A percentile compares a stretch with the other conserved stretches of the same genome.
phyloP scores from a whole-genome alignment of 2,113 vertebrate species.

The Galbula dea region DNA sequence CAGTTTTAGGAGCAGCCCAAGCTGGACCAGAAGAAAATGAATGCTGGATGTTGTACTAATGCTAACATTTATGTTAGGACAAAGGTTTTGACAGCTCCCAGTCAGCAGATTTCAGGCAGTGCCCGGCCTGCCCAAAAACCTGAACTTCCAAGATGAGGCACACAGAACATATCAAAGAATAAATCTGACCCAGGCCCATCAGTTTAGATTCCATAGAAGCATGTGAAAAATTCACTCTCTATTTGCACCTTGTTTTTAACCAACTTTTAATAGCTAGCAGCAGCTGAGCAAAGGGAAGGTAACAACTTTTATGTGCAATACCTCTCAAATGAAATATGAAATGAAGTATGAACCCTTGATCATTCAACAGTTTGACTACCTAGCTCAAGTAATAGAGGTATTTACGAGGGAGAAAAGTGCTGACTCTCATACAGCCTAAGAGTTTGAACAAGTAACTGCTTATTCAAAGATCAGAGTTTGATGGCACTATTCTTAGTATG shows the following conservation, averaged over 20 bases:
- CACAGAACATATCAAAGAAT: neutral
- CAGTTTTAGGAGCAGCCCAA: neutral
- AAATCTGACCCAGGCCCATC: neutral
- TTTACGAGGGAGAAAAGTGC: neutral
- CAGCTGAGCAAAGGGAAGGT: neutral
- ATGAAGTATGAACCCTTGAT: neutral
- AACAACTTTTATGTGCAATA: neutral
- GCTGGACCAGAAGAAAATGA: neutral
- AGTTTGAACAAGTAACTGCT: neutral
- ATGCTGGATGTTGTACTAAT: neutral
- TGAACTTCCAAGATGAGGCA: neutral
- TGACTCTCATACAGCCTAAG: neutral
- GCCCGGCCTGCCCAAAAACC: neutral
- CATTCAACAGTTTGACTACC: neutral
- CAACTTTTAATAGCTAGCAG: neutral
- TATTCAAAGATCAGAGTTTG: neutral
- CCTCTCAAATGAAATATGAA: conserved; percentile 11
- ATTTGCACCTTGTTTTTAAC: neutral
- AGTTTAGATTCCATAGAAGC: neutral
- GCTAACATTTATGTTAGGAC: neutral
- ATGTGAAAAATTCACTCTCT: neutral
- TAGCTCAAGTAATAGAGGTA: neutral
- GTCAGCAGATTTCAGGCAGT: neutral
- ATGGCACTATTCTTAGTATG: neutral
- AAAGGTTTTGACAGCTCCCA: neutral